Conservation (phyloP, 2,797 vertebrate genomes). For the Sphaeramia orbicularis region DNA sequence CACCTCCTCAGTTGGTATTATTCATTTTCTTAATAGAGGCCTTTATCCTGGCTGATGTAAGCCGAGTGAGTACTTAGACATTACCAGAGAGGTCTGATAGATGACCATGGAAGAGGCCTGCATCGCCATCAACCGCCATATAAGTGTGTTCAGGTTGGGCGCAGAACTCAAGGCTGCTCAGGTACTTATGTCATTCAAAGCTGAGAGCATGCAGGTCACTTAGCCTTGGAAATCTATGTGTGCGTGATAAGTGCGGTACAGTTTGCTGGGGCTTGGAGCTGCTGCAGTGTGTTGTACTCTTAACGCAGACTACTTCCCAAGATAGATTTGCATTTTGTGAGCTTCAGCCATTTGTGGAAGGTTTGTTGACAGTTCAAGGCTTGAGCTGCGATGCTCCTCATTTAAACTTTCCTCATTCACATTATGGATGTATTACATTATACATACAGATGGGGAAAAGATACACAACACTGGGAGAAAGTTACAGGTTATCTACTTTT, state of each 20-base stretch:
- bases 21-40: constrained; percentile 71
- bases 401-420: constrained; percentile 20
- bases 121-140: constrained; percentile 47
- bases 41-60: constrained; percentile 68
- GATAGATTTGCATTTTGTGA: constrained; percentile 51
- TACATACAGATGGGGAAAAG: not conserved
- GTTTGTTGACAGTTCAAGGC: constrained; percentile 55
- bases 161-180: constrained; percentile 68
- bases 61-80: constrained; percentile 53
- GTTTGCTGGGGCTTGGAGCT: constrained; percentile 5
- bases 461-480: constrained; percentile 9
- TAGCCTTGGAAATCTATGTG: constrained; percentile 66
- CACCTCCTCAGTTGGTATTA: constrained; percentile 61
- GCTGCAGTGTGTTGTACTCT: constrained; percentile 21
- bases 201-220: constrained; percentile 61
- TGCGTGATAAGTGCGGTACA: constrained; percentile 31
- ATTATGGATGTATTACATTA: constrained; percentile 20
- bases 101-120: constrained; percentile 45
- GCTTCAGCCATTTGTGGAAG: constrained; percentile 36
- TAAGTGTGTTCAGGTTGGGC: constrained; percentile 66
- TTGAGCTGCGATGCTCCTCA: constrained; percentile 7
- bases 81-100: constrained; percentile 61
- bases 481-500: not conserved
- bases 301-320: constrained; percentile 23
- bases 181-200: constrained; percentile 67